Evolutionary conservation across 1,140 invertebrate species (phyloP), one percentile per base, ranked within the genome.

Genomic region (Lepidurus arcticus): DNA sequence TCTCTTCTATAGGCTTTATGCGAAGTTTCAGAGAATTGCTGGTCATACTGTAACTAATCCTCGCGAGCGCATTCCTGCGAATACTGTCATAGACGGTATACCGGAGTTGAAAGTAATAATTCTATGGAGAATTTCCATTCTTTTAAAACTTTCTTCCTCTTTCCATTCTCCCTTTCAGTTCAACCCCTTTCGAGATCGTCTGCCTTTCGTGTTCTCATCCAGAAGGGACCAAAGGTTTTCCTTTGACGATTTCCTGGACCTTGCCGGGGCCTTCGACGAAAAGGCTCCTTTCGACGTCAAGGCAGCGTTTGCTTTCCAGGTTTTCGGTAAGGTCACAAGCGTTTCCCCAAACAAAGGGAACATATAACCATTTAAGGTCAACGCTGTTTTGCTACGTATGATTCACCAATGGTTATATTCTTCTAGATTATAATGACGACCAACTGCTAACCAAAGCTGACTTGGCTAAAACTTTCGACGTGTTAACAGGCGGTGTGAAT

Each of bases 191-290:
- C 76, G 44, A 47, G 44, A 76, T 43, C 76, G 76, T 42, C 76
- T 76, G 44, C 16, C 76, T 34, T 43, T 44, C 44, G 76, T 76
- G 24, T 76, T 76, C 44, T 76, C 76, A 16, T 76, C 76, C 4
- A 47, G 65, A n/a, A 45, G 42, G 21, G 76, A 76, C 76, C 44
- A 53, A 10, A 34, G 16, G 45, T 76, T 76, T 65, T 76, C 76
- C n/a, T 76, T 76, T 47, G 76, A 76, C 44, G 76, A 76, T 24
- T 76, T 76, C 34, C 44, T 76, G 34, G 76, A 76, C 42, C 44
- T 76, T 1, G 76, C 24, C 76, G 65, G 65, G 76, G 76, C 45
- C 44, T 76, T 76, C 65, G 45, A 65, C 44, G 76, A 76, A 24
- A 76, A 76, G 44, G 44, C 76, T 11, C 76, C 76, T n/a, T 24